Conservation (phyloP, 2,797 vertebrate species). For the Chromis chromis region DNA sequence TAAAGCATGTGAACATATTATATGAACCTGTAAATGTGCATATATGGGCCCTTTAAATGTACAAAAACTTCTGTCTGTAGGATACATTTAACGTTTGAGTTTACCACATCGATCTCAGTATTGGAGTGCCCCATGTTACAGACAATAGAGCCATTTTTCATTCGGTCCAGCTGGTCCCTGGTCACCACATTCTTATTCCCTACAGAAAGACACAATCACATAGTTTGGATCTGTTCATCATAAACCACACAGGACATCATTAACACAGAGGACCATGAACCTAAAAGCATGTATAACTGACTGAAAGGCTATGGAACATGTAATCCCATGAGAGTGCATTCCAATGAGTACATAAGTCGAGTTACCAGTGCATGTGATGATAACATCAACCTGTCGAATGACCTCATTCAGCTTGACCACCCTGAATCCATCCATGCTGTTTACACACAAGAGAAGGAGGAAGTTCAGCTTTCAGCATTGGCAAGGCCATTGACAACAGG, state of each 20-base stretch:
- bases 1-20: too few relatives aligned
- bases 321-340: slow-evolving; percentile 7
- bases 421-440: slow-evolving; percentile 96
- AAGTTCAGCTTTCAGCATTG: slow-evolving; percentile 12
- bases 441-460: slow-evolving; percentile 45
- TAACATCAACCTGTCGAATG: slow-evolving; percentile 92
- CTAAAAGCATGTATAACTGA: slow-evolving; percentile 10
- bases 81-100: not conserved
- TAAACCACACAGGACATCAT: not conserved
- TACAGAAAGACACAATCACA: slow-evolving; percentile 58
- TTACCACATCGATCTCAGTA: slow-evolving; percentile 95
- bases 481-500: slow-evolving; percentile 1
- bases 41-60: not conserved
- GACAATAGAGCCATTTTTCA: slow-evolving; percentile 96
- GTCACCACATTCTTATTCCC: slow-evolving; percentile 97
- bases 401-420: slow-evolving; percentile 95
- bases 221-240: not conserved
- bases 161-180: slow-evolving; percentile 93
- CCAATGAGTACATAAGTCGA: not conserved
- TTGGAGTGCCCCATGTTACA: slow-evolving; percentile 99
- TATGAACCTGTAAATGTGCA: too few relatives aligned
- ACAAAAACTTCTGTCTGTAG: not conserved
- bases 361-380: slow-evolving; percentile 96
- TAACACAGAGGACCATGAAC: not conserved
- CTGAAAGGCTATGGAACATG: slow-evolving; percentile 8